Conservation (phyloP, 2,113 vertebrate species). For the Labeo catla region DNA sequence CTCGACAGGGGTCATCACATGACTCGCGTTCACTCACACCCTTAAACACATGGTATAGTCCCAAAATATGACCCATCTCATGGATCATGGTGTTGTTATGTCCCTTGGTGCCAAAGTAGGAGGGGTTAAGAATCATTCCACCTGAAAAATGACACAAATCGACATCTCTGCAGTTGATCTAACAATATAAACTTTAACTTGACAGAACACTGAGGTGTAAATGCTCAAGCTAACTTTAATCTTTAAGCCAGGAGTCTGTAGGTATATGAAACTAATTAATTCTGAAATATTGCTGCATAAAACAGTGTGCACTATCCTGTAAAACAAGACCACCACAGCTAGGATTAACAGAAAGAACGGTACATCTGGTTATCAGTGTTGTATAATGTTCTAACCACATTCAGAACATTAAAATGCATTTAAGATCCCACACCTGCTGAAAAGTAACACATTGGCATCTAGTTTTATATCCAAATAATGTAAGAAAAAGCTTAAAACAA, state of each 20-base stretch:
- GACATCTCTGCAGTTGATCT: neutral
- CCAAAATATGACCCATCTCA: slow-evolving; percentile 93
- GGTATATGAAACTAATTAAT: neutral
- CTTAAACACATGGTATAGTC: slow-evolving; percentile 97
- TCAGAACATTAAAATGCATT: neutral
- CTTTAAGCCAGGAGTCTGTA: neutral
- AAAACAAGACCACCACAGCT: neutral
- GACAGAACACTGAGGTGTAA: neutral
- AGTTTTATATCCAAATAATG: slow-evolving; percentile 28
- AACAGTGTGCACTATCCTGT: neutral
- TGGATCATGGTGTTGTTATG: slow-evolving; percentile 97
- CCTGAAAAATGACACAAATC: slow-evolving; percentile 71
- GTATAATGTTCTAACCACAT: neutral
- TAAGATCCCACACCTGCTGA: neutral
- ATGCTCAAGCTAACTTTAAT: neutral
- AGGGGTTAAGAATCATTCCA: slow-evolving; percentile 92
- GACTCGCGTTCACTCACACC: slow-evolving; percentile 95
- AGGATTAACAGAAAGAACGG: neutral
- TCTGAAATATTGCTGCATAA: slow-evolving; percentile 2
- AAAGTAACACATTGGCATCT: slow-evolving; percentile 20
- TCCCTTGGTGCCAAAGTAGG: slow-evolving; percentile 87
- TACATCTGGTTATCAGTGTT: neutral
- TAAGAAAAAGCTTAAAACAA: slow-evolving; percentile 39
- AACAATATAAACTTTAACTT: neutral
- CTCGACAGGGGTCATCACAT: slow-evolving; percentile 94